Conservation (phyloP, 1,140 invertebrate species). For the Eriosoma lanigerum region DNA sequence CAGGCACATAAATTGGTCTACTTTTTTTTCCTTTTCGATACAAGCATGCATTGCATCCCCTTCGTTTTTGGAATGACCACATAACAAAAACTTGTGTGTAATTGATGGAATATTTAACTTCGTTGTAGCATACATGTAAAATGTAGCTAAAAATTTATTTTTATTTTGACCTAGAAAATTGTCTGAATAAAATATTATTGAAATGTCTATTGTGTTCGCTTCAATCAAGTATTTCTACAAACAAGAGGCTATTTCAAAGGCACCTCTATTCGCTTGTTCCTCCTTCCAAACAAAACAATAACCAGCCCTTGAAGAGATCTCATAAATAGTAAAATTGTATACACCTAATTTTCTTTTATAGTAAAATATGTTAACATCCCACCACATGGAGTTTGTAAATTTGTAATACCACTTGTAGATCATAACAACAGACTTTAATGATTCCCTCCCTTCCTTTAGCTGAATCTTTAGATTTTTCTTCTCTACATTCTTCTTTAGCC, state of each 20-base stretch:
- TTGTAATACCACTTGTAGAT: constrained; percentile 54
- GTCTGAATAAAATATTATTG: constrained; percentile 55
- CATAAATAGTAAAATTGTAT: constrained; percentile 56
- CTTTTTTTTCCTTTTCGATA: constrained; percentile 4
- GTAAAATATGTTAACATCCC: constrained; percentile 54
- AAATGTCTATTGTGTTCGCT: neutral
- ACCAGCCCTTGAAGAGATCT: constrained; percentile 52
- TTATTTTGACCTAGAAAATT: constrained; percentile 54
- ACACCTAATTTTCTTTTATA: constrained; percentile 55
- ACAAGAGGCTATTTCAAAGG: constrained; percentile 49
- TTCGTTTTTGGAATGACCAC: constrained; percentile 29
- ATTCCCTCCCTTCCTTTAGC: constrained; percentile 41
- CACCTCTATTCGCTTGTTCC: constrained; percentile 53
- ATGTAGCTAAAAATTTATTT: constrained; percentile 41
- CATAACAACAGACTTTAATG: constrained; percentile 50
- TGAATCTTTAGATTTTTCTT: neutral
- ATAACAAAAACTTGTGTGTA: constrained; percentile 42
- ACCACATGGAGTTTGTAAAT: constrained; percentile 52
- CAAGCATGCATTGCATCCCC: neutral
- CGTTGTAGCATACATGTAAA: constrained; percentile 30
- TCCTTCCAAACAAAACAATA: constrained; percentile 57
- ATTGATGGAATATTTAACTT: constrained; percentile 19
- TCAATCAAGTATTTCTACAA: neutral
- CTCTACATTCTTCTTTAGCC: constrained; percentile 22
- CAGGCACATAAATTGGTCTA: constrained; percentile 30